Evolutionary conservation across 1,140 invertebrate species (phyloP), one percentile per base, ranked within the genome.

Genomic region (Macrocentrus cingulum): DNA sequence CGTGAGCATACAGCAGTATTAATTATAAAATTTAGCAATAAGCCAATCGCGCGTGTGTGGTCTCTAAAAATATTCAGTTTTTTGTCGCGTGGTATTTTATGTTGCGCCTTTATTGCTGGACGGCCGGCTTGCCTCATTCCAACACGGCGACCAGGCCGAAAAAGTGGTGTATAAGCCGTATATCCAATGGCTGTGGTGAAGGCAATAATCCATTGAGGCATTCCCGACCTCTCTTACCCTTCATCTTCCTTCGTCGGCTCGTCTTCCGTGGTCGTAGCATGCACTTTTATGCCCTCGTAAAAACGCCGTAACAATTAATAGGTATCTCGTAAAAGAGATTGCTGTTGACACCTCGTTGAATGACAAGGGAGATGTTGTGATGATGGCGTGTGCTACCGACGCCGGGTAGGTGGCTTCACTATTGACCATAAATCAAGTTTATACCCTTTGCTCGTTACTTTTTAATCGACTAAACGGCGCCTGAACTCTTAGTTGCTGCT

Each of bases 291-390:
- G 75, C 25, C 64, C 59, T 77, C 77, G 74, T 79, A 79, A 80
- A 79, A 80, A 68, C 64, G 69, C 59, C 71, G 72, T 79, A 79
- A 79, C 76, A 79, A 80, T 79, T 80, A 80, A 79, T 80, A 79
- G 79, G 76, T 80, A 77, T 79, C 75, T 80, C 78, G 76, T 80
- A 79, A 80, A 79, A 77, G 75, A 68, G 68, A 79, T 80, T 76
- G 73, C 71, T 69, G 75, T 79, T 75, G 76, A 77, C 78, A 79
- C 78, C 77, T 79, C 73, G 74, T 74, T 77, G 74, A 78, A 78
- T 79, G 74, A 79, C 72, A 77, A 69, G 70, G 66, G 62, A 62
- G 56, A 39, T 51, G 44, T 50, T 56, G 25, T 39, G 56, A 15
- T 25, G 19, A 32, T 48, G 3, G 56, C 49, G 37, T 32, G 11